These are phyloP conservation scores for Ibidorhyncha struthersii DNA, from an alignment of 2,113 vertebrate genomes.

Conservation along the genomic window DNA sequence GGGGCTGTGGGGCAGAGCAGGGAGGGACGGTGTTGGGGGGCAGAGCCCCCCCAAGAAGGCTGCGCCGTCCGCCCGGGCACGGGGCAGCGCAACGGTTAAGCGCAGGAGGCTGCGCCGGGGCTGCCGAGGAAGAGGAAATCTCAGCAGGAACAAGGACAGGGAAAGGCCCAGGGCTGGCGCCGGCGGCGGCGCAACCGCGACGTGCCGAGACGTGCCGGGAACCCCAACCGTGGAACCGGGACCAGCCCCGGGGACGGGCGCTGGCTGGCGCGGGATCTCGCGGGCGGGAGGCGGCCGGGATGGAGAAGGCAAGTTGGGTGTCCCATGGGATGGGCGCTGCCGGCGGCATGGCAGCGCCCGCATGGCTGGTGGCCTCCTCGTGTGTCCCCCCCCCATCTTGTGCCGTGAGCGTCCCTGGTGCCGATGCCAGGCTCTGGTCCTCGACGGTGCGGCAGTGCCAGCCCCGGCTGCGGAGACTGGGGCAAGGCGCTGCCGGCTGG, in stretches of 20 bases:
- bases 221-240: not conserved
- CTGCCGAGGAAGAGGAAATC: slow-evolving; percentile 28
- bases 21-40: not conserved
- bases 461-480: not conserved
- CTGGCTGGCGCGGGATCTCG: accelerated
- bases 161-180: not conserved
- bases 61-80: too few species aligned
- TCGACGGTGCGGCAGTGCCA: accelerated
- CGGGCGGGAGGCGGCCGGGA: not conserved
- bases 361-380: accelerated
- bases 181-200: not conserved
- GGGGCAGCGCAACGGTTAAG: not conserved
- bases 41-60: not conserved
- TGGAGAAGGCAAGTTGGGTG: slow-evolving; percentile 14
- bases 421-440: not conserved
- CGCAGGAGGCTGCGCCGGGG: not conserved
- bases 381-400: not conserved
- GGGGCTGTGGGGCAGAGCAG: too few species aligned
- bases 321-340: accelerated
- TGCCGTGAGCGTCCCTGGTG: too few species aligned
- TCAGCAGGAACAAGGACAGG: not conserved
- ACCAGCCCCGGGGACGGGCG: accelerated
- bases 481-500: accelerated
- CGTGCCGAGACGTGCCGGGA: not conserved
- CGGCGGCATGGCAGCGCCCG: not conserved